phyloP scores from a whole-genome alignment of 2,797 vertebrate species.

The Sibirionetta formosa region DNA sequence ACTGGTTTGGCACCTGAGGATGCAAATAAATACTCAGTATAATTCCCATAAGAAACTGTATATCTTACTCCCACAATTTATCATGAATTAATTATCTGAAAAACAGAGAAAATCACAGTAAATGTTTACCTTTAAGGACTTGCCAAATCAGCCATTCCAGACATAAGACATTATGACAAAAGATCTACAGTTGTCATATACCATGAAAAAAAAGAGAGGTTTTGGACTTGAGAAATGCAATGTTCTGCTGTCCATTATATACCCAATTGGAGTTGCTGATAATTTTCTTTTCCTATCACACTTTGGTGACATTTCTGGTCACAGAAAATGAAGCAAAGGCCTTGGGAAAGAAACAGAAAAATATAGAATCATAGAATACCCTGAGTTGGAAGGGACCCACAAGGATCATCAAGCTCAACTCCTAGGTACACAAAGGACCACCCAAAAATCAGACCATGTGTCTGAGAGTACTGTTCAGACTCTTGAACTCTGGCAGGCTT shows the following conservation, averaged over 20 bases:
- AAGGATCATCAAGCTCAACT: too few species aligned
- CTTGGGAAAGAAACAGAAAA: constrained; percentile 35
- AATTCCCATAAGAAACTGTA: background rate
- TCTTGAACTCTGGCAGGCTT: too few species aligned
- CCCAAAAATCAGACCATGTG: too few species aligned
- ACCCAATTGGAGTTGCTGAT: constrained; percentile 2
- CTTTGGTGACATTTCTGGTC: constrained; percentile 22
- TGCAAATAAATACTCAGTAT: background rate
- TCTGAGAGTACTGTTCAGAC: too few species aligned
- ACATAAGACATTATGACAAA: background rate
- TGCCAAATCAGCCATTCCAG: background rate
- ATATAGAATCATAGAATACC: background rate
- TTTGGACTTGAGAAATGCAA: background rate
- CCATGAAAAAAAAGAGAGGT: background rate
- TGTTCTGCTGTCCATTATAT: background rate
- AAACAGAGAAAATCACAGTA: constrained; percentile 9
- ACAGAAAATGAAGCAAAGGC: constrained; percentile 34
- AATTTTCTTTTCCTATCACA: constrained; percentile 39
- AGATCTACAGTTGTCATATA: background rate
- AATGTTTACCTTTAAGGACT: background rate
- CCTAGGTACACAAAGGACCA: too few species aligned
- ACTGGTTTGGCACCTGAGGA: constrained; percentile 12
- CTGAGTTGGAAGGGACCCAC: too few species aligned
- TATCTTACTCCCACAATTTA: background rate
- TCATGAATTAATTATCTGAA: background rate